phyloP scores from a whole-genome alignment of 2,113 vertebrate genomes.

The Formicarius rufipectus region DNA sequence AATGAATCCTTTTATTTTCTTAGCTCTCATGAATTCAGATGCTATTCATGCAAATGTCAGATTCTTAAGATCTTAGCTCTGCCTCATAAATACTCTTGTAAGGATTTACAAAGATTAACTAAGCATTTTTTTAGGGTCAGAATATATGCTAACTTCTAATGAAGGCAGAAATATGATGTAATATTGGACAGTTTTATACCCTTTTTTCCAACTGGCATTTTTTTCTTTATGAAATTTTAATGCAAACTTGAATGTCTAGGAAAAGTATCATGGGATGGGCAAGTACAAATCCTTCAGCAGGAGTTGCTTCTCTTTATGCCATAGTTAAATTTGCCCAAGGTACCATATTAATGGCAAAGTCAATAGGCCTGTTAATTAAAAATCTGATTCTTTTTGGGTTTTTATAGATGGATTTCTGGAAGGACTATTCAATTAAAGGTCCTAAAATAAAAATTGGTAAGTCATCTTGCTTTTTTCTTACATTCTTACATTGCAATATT shows the following conservation, averaged over 20 bases:
- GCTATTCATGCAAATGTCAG: not conserved
- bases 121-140: not conserved
- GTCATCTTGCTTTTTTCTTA: not conserved
- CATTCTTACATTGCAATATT: not conserved
- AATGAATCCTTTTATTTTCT: not conserved
- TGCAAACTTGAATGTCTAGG: not conserved
- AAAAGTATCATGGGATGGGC: not conserved
- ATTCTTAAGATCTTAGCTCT: not conserved
- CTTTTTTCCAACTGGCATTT: not conserved
- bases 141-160: not conserved
- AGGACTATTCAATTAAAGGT: slow-evolving; percentile 74
- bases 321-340: not conserved
- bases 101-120: not conserved
- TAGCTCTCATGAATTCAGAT: not conserved
- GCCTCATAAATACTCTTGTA: not conserved
- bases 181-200: not conserved
- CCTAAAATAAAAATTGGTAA: slow-evolving; percentile 75
- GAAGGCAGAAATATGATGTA: not conserved
- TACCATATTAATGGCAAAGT: not conserved
- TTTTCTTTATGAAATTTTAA: not conserved
- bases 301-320: not conserved
- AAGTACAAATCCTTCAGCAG: not conserved
- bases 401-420: slow-evolving; percentile 87
- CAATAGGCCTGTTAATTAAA: not conserved
- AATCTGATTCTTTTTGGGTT: not conserved